Evolutionary conservation across 1,140 invertebrate genomes (phyloP).

Genomic region (Zaprionus kolodkinae): DNA sequence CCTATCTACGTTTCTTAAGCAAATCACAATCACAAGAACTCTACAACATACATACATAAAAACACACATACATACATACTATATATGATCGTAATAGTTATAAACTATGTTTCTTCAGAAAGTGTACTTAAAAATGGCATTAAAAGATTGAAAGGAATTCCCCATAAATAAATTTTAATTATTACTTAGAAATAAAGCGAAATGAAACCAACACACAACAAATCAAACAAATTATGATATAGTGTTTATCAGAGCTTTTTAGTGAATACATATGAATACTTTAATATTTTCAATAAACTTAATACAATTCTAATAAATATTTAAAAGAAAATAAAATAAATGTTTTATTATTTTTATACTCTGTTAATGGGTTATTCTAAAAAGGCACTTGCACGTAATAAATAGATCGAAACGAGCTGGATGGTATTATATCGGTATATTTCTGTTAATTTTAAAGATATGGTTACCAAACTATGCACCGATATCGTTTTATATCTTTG

Average conservation of each 20-base stretch:
- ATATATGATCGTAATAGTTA: constrained; percentile 31
- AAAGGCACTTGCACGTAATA: too few relatives aligned
- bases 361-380: too few relatives aligned
- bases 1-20: constrained; percentile 10
- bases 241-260: constrained; percentile 44
- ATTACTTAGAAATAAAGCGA: constrained; percentile 19
- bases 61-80: constrained; percentile 19
- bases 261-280: constrained; percentile 42
- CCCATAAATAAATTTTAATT: constrained; percentile 32
- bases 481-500: too few relatives aligned
- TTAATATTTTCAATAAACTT: constrained; percentile 61
- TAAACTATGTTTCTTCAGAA: constrained; percentile 49
- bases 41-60: background rate
- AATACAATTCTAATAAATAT: constrained; percentile 48
- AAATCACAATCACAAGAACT: background rate
- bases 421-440: too few relatives aligned
- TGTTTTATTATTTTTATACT: background rate
- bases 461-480: too few relatives aligned
- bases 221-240: constrained; percentile 20
- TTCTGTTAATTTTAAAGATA: too few relatives aligned
- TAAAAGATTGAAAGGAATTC: constrained; percentile 17
- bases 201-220: constrained; percentile 2
- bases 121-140: constrained; percentile 67
- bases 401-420: too few relatives aligned
- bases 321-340: background rate